A percentile compares a stretch with the other conserved stretches of the same genome.
Evolutionary conservation across 2,797 vertebrate species (phyloP).

Genomic region (Poeciliopsis gracilis): DNA sequence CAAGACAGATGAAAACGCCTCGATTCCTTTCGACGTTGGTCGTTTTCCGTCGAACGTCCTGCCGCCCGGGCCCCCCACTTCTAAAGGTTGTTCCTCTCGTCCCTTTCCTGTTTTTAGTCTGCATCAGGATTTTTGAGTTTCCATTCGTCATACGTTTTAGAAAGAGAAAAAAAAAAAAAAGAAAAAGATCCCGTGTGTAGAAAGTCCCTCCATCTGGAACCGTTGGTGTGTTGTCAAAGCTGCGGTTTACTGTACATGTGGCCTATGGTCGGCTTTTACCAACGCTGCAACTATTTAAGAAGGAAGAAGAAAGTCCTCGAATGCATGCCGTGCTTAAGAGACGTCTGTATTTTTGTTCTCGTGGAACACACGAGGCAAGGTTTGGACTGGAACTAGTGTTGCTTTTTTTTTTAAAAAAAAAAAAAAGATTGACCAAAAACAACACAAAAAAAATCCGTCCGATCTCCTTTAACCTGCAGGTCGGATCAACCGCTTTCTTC

Average conservation of each 20-base stretch:
- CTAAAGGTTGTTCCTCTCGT: slow-evolving; percentile 32
- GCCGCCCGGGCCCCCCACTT: neutral
- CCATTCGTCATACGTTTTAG: neutral
- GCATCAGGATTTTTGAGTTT: slow-evolving; percentile 17
- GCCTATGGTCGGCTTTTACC: neutral
- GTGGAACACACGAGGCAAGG: neutral
- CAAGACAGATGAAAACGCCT: neutral
- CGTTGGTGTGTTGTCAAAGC: neutral
- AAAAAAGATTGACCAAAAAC: neutral
- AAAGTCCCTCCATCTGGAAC: neutral
- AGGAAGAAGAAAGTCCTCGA: slow-evolving; percentile 17
- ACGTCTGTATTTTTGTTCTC: neutral
- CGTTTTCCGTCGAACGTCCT: slow-evolving; percentile 12
- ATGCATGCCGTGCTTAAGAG: neutral
- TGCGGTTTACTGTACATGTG: neutral
- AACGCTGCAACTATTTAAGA: neutral
- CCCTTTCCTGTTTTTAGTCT: slow-evolving; percentile 44
- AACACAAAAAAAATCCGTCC: too few species aligned
- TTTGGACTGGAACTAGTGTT: neutral
- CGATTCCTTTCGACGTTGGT: neutral
- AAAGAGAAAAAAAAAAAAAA: neutral
- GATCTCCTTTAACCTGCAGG: neutral
- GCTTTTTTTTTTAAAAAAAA: too few species aligned
- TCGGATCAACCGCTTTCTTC: neutral
- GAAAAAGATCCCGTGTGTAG: neutral